Conservation (phyloP, 1,140 invertebrate species). For the Drosophila truncata region DNA sequence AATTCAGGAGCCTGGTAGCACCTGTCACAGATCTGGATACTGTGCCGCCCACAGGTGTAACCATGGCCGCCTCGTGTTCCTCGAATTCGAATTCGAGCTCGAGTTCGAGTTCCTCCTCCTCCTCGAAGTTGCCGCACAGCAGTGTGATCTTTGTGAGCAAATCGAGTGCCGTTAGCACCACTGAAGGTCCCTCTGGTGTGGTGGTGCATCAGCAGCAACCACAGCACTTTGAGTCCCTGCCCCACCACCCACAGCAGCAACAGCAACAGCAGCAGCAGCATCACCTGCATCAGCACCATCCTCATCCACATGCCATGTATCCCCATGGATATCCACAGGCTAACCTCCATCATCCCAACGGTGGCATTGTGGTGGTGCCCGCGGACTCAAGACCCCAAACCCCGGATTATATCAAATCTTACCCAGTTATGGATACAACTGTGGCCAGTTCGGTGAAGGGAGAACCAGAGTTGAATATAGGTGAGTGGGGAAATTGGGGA, state of each 20-base stretch:
- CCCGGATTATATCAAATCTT: constrained; percentile 84
- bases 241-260: constrained; percentile 28
- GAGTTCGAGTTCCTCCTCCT: neutral
- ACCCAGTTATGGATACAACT: constrained; percentile 87
- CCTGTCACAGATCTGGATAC: constrained; percentile 83
- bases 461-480: constrained; percentile 88
- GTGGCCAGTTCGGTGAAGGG: constrained; percentile 87
- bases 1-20: constrained; percentile 64
- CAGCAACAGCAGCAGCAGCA: constrained; percentile 24
- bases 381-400: constrained; percentile 83
- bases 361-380: constrained; percentile 60
- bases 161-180: constrained; percentile 70
- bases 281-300: constrained; percentile 33
- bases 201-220: constrained; percentile 24
- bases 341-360: constrained; percentile 32
- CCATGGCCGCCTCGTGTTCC: constrained; percentile 59
- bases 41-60: constrained; percentile 78
- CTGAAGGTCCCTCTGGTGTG: constrained; percentile 24
- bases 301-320: constrained; percentile 32
- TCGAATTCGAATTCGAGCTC: constrained; percentile 11
- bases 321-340: constrained; percentile 27
- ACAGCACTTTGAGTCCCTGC: constrained; percentile 31
- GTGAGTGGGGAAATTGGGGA: constrained; percentile 70
- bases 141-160: constrained; percentile 82
- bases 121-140: constrained; percentile 68